Conservation (phyloP, 2,113 vertebrate genomes). For the Synodontis membranacea region DNA sequence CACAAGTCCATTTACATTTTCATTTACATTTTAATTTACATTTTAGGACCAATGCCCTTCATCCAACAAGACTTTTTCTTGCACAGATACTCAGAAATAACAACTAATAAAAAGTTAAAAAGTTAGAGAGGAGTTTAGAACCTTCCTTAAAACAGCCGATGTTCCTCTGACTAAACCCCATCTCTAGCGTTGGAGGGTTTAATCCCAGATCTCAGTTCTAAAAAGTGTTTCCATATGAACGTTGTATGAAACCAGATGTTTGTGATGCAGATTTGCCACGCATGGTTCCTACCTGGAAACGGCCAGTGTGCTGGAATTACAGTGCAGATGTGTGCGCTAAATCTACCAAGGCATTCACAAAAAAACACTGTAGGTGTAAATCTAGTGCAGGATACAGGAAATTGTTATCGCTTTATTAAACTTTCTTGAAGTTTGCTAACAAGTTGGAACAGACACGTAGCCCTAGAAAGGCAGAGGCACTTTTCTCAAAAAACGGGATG, state of each 20-base stretch:
- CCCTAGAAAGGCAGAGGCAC: not conserved
- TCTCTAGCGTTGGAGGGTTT: not conserved
- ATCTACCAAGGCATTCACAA: not conserved
- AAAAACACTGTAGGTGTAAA: not conserved
- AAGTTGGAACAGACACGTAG: not conserved
- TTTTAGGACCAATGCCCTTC: not conserved
- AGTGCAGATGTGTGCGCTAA: constrained; percentile 7
- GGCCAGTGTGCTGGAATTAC: not conserved
- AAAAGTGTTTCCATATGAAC: not conserved
- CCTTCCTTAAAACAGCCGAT: not conserved
- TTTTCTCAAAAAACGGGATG: not conserved
- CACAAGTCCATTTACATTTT: not conserved
- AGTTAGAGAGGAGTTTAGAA: not conserved
- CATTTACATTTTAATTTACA: not conserved
- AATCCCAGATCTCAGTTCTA: not conserved
- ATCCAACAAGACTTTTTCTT: not conserved
- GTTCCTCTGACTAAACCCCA: not conserved
- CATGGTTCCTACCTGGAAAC: not conserved
- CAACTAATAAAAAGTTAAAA: not conserved
- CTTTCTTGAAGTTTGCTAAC: not conserved
- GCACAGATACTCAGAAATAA: not conserved
- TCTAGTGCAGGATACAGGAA: not conserved
- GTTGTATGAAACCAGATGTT: constrained; percentile 10
- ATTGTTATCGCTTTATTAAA: constrained; percentile 1
- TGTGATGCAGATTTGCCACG: not conserved